These are phyloP conservation scores for Pygmarrhopalites habei DNA, from an alignment of 1,140 invertebrate genomes.

Conservation along the genomic window DNA sequence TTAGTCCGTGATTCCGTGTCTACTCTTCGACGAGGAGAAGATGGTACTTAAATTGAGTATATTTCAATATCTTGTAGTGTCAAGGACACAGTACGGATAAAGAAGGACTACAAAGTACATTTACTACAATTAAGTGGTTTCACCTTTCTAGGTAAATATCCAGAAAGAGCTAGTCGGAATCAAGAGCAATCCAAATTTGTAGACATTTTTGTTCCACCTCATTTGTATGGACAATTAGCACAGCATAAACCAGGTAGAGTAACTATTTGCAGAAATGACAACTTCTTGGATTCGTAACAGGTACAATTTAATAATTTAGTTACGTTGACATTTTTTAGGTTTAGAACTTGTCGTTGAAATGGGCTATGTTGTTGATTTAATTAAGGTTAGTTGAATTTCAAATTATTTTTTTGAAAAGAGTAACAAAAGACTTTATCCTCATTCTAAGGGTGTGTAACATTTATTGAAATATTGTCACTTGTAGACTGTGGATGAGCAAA, in stretches of 20 bases:
- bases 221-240: conserved; percentile 80
- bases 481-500: conserved; percentile 41
- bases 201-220: conserved; percentile 67
- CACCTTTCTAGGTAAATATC: too few relatives aligned
- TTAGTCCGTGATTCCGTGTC: conserved; percentile 79
- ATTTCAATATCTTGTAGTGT: too few relatives aligned
- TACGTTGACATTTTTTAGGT: too few relatives aligned
- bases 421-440: background rate
- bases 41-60: too few relatives aligned
- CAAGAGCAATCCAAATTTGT: conserved; percentile 28
- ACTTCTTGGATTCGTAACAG: too few relatives aligned
- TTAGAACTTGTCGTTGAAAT: conserved; percentile 55
- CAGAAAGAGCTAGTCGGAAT: conserved; percentile 50
- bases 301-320: too few relatives aligned
- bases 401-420: background rate
- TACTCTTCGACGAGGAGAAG: conserved; percentile 69
- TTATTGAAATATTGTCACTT: background rate
- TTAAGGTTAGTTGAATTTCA: conserved; percentile 37
- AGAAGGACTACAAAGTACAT: too few relatives aligned
- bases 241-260: conserved; percentile 68
- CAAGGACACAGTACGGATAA: too few relatives aligned
- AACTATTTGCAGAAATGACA: too few relatives aligned
- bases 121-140: too few relatives aligned
- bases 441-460: background rate
- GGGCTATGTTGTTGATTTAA: conserved; percentile 33